Conservation (phyloP, 2,113 vertebrate species). For the Myanophis thanlyinensis region DNA sequence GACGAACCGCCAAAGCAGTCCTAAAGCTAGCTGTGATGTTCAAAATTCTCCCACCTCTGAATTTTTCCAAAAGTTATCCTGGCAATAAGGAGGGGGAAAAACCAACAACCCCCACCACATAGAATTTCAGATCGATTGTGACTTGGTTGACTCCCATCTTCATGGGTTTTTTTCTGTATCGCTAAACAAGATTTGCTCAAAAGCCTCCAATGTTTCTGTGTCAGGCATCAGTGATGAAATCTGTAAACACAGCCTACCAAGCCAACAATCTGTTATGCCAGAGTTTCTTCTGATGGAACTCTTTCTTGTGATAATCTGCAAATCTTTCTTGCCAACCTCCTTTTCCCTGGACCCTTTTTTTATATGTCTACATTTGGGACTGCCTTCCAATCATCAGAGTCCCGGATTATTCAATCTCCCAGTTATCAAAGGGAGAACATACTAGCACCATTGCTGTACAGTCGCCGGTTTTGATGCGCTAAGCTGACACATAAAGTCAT, state of each 20-base stretch:
- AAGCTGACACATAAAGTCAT: not conserved
- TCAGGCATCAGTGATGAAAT: not conserved
- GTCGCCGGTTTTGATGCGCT: not conserved
- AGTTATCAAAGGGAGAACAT: not conserved
- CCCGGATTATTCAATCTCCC: not conserved
- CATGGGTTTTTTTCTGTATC: not conserved
- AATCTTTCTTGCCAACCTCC: not conserved
- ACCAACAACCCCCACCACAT: not conserved
- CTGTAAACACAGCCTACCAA: not conserved
- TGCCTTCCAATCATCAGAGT: not conserved
- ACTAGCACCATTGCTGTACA: too few species aligned
- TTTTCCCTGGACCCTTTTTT: not conserved
- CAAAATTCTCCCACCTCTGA: not conserved
- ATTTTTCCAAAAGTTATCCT: not conserved
- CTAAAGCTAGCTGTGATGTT: not conserved
- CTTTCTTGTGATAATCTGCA: not conserved
- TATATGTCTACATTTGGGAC: not conserved
- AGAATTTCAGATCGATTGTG: too few species aligned
- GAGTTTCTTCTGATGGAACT: not conserved
- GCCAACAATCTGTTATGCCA: not conserved
- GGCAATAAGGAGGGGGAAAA: not conserved
- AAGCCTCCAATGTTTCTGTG: not conserved
- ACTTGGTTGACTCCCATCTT: not conserved
- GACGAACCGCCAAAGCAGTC: not conserved
- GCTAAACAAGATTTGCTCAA: not conserved